These are phyloP conservation scores for Papilio machaon DNA, from an alignment of 1,140 invertebrate species.

Conservation along the genomic window DNA sequence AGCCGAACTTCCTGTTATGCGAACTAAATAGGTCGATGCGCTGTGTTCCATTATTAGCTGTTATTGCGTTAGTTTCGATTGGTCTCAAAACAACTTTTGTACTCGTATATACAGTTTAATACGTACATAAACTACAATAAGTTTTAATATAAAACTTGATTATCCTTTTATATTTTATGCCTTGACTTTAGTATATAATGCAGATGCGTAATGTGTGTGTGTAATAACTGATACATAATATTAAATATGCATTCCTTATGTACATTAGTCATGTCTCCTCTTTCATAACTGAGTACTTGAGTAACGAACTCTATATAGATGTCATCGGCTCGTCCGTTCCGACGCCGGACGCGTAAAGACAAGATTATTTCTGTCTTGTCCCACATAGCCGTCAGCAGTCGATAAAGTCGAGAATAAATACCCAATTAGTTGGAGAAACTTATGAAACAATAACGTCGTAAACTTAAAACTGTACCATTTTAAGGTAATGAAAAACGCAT, in stretches of 20 bases:
- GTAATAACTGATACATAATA: no score
- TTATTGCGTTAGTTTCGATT: not conserved
- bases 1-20: constrained; percentile 18
- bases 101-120: not conserved
- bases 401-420: constrained; percentile 57
- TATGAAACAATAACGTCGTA: constrained; percentile 45
- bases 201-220: no score
- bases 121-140: no score
- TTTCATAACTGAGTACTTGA: not conserved
- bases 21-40: constrained; percentile 2
- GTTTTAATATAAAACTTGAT: no score
- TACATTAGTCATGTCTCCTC: not conserved
- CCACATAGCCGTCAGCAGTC: constrained; percentile 54
- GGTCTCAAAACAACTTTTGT: not conserved
- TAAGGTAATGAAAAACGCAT: constrained; percentile 1
- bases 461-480: constrained; percentile 28
- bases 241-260: not conserved
- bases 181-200: not conserved
- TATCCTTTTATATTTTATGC: no score
- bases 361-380: constrained; percentile 65
- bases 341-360: constrained; percentile 53
- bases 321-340: not conserved
- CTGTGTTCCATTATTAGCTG: constrained; percentile 13
- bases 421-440: constrained; percentile 46
- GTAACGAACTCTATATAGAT: not conserved